phyloP scores from a whole-genome alignment of 2,797 vertebrate species.

The Alauda arvensis region DNA sequence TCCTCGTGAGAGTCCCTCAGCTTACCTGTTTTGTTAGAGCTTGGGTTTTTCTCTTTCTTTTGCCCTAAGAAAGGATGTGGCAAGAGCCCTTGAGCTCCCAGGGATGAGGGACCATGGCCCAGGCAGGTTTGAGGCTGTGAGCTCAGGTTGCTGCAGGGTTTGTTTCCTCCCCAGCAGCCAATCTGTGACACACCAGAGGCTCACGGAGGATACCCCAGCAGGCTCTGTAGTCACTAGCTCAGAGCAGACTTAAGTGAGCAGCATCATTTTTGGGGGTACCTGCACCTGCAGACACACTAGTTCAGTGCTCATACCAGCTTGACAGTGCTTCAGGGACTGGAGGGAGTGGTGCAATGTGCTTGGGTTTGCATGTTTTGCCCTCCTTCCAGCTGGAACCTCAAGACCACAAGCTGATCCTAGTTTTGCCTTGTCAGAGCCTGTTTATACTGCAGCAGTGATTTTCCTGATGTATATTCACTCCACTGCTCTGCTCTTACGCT shows the following conservation, averaged over 20 bases:
- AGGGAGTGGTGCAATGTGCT: background rate
- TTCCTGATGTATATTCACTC: background rate
- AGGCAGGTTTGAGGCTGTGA: background rate
- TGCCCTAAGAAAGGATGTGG: background rate
- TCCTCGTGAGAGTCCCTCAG: background rate
- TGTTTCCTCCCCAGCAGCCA: background rate
- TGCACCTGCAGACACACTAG: background rate
- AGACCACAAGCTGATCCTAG: conserved; percentile 2
- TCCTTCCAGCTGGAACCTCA: conserved; percentile 8
- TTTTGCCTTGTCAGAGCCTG: conserved; percentile 10
- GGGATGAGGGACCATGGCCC: accelerated
- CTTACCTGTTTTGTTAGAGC: background rate
- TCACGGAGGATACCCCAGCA: background rate
- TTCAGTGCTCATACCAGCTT: background rate
- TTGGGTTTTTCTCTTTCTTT: background rate
- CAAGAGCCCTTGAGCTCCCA: background rate
- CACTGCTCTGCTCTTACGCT: background rate
- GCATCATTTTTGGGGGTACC: background rate
- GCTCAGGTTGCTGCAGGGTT: background rate
- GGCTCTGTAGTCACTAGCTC: background rate
- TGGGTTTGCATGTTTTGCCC: background rate
- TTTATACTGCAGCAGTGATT: background rate
- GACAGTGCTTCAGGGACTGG: background rate
- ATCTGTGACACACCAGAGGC: accelerated
- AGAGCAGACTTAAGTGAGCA: background rate